phyloP scores from a whole-genome alignment of 2,797 vertebrate genomes.

The Kryptolebias ocellatus region DNA sequence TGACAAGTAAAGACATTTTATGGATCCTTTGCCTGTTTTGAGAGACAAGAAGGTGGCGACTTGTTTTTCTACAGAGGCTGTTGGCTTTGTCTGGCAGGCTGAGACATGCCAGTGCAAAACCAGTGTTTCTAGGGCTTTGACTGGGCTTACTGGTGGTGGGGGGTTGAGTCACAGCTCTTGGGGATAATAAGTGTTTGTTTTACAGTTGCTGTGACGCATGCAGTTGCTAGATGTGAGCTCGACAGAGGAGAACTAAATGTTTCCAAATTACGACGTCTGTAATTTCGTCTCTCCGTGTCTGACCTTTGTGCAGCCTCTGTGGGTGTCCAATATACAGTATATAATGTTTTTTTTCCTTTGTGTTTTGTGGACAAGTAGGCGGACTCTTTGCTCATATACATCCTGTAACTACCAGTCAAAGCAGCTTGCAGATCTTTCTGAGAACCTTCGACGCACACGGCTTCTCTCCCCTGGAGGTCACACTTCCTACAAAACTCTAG shows the following conservation, averaged over 20 bases:
- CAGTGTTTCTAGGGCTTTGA: constrained; percentile 61
- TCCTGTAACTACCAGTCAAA: constrained; percentile 62
- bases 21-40: not conserved
- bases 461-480: constrained; percentile 45
- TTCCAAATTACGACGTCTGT: constrained; percentile 1
- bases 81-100: constrained; percentile 47
- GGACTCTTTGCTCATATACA: not conserved
- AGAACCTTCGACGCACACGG: constrained; percentile 16
- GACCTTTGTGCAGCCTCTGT: constrained; percentile 23
- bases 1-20: not conserved
- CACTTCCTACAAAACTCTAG: constrained; percentile 30
- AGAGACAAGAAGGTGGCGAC: constrained; percentile 35
- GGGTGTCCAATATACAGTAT: constrained; percentile 8
- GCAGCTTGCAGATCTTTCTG: constrained; percentile 33
- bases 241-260: constrained; percentile 15
- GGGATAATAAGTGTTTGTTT: constrained; percentile 71
- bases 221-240: constrained; percentile 49
- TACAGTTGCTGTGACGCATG: constrained; percentile 63
- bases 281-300: not conserved
- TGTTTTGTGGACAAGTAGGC: constrained; percentile 43
- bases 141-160: constrained; percentile 53
- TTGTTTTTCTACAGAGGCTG: constrained; percentile 26
- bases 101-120: constrained; percentile 60
- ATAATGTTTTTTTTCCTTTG: constrained; percentile 20
- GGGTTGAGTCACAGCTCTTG: constrained; percentile 60